Evolutionary conservation across 2,888 invertebrate genomes (phyloP), one percentile per base, ranked within the genome.

Genomic region (Tridacna crocea): DNA sequence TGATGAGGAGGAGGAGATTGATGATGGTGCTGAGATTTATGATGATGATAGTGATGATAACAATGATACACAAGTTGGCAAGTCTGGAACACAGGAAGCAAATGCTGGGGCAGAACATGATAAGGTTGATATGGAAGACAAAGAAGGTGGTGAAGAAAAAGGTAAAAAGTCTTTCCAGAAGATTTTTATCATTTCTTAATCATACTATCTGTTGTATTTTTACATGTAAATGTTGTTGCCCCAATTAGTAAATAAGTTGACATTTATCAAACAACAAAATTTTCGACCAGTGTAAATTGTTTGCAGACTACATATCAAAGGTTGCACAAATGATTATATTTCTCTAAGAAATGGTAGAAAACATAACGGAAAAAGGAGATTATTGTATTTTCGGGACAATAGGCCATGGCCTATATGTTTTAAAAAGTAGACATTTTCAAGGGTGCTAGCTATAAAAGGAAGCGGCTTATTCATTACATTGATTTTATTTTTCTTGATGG

Each of bases 261-360:
- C 10, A 3, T 55, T 10, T 19, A 55, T 4, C 3, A 2, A 55
- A 55, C 19, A 61, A 12, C 4, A 61, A 61, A 58, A 73, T 72
- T 47, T 78, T 72, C 61, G 48, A 72, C 55, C 61, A 63, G 58
- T 78, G 72, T 73, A 61, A 72, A 78, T 60, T 19, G 17, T 55
- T 55, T 55, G n/a, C n/a, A 19, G 3, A 55, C 3, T 3, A 19
- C 55, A 55, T 2, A 19, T 55, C 10, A 19, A n/a, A 19, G 4
- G 55, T 19, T 6, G n/a, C n/a, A 55, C 55, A 55, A 19, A 55
- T 17, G 17, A 55, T 19, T 1, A 10, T 36, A 36, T 36, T 36
- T 36, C 3, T 36, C 36, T 36, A 8, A 4, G 36, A 36, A 8
- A 36, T 2, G 36, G 36, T 36, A 36, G 36, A 36, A 36, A 36